Conservation (phyloP, 2,888 invertebrate genomes). For the Trissolcus brochymenae region DNA sequence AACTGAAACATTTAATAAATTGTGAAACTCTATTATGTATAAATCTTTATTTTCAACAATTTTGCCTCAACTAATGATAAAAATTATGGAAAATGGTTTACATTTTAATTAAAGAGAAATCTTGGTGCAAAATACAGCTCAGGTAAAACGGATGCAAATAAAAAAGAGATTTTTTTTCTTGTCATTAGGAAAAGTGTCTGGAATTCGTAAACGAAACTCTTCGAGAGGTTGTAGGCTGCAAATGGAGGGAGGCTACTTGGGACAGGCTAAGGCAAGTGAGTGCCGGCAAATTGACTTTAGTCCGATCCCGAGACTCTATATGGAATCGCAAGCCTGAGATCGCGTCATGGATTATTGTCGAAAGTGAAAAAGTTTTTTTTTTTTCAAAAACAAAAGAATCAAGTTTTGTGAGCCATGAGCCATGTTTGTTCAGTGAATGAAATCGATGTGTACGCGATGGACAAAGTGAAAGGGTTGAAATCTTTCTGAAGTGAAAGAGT, state of each 20-base stretch:
- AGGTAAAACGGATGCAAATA: background rate
- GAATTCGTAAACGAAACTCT: constrained; percentile 28
- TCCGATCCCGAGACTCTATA: constrained; percentile 39
- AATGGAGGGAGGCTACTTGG: constrained; percentile 53
- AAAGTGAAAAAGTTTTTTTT: too few relatives aligned
- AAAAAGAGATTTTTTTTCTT: background rate
- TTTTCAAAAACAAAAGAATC: background rate
- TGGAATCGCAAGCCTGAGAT: too few relatives aligned
- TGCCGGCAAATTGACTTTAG: constrained; percentile 55
- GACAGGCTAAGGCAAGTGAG: constrained; percentile 51
- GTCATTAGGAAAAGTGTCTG: background rate
- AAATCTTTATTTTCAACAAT: too few relatives aligned
- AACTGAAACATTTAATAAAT: too few relatives aligned
- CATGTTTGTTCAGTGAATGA: background rate
- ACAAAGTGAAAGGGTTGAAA: constrained; percentile 23
- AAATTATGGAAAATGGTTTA: too few relatives aligned
- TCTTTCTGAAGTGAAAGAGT: constrained; percentile 34
- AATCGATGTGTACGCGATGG: constrained; percentile 6
- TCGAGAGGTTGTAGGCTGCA: constrained; percentile 26
- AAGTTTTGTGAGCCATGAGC: background rate
- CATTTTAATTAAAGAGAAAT: background rate
- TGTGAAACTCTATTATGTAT: too few relatives aligned
- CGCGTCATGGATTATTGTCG: background rate
- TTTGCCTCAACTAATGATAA: too few relatives aligned
- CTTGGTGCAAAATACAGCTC: background rate